Conservation (phyloP, 1,140 invertebrate genomes). For the Saccostrea glomerata region DNA sequence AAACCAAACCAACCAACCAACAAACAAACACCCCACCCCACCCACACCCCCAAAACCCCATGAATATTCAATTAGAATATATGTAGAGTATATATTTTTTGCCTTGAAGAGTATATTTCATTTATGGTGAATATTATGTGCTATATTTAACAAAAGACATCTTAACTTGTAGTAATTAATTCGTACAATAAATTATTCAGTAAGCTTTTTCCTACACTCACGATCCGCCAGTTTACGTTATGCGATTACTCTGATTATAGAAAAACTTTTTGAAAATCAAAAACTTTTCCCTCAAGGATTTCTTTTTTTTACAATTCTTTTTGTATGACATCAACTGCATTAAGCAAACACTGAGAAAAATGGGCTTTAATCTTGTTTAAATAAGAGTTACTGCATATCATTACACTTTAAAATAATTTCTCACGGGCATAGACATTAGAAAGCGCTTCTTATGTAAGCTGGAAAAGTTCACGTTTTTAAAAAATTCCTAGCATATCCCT, state of each 20-base stretch:
- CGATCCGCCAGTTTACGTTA: not conserved
- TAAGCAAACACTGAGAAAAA: slow-evolving; percentile 3
- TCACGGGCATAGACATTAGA: slow-evolving; percentile 1
- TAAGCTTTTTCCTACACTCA: too few relatives aligned
- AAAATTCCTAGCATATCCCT: slow-evolving; percentile 12
- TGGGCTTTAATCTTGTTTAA: slow-evolving; percentile 2
- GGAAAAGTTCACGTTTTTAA: not conserved
- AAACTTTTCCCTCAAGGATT: not conserved
- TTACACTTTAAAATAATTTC: slow-evolving; percentile 30
- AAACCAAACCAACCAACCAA: too few relatives aligned
- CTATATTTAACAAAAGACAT: too few relatives aligned
- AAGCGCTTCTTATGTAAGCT: slow-evolving; percentile 9
- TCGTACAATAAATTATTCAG: too few relatives aligned
- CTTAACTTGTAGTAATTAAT: too few relatives aligned
- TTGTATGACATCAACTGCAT: slow-evolving; percentile 22
- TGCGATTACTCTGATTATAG: not conserved
- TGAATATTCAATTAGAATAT: too few relatives aligned
- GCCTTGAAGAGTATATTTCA: too few relatives aligned
- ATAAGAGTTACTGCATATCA: slow-evolving; percentile 26
- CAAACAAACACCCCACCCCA: too few relatives aligned
- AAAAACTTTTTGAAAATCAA: not conserved
- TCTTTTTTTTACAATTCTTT: not conserved
- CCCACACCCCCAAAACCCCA: too few relatives aligned
- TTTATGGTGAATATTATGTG: too few relatives aligned
- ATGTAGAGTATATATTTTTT: too few relatives aligned